Percentiles rank a stretch among this genome's conserved stretches.
phyloP scores from a whole-genome alignment of 2,888 invertebrate genomes.

The Zhengitettix transpicula region DNA sequence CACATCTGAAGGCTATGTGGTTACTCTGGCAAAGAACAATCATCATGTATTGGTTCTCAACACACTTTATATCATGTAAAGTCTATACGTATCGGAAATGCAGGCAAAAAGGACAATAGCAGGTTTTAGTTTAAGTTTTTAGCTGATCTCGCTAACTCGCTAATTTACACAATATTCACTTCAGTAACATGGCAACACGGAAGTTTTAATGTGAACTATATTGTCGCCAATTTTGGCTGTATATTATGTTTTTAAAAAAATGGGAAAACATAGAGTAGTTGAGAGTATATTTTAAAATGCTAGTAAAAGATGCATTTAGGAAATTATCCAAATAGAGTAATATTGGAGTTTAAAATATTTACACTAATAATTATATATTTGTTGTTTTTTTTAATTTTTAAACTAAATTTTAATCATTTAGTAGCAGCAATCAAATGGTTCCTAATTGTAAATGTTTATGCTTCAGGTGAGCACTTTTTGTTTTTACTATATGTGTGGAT shows the following conservation, averaged over 20 bases:
- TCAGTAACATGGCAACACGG: not conserved
- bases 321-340: constrained; percentile 8
- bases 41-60: constrained; percentile 94
- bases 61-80: constrained; percentile 82
- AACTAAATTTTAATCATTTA: constrained; percentile 16
- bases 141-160: not conserved
- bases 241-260: not conserved
- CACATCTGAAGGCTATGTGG: constrained; percentile 90
- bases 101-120: too few species aligned
- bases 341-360: constrained; percentile 4
- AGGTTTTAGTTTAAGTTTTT: not conserved
- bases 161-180: not conserved
- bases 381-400: constrained; percentile 2
- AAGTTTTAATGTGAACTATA: not conserved
- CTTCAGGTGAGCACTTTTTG: constrained; percentile 14
- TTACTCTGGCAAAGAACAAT: constrained; percentile 95
- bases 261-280: not conserved
- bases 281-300: constrained; percentile 1
- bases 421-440: constrained; percentile 17
- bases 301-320: constrained; percentile 8
- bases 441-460: constrained; percentile 16
- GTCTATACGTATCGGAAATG: not conserved
- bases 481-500: constrained; percentile 1
- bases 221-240: not conserved
- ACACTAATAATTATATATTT: constrained; percentile 3